Conservation (phyloP, 2,888 invertebrate genomes). For the Erebia epiphron region DNA sequence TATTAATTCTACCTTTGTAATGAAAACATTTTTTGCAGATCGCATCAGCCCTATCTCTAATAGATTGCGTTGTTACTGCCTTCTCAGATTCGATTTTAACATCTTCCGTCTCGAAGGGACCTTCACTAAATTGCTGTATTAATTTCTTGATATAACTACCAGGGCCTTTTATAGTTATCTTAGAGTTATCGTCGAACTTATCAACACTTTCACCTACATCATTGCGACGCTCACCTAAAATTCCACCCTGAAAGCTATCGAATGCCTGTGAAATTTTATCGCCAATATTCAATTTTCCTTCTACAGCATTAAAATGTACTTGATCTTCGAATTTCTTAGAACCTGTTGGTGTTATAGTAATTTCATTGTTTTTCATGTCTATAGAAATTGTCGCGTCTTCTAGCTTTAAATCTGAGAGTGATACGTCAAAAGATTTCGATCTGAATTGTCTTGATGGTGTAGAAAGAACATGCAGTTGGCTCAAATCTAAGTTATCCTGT, state of each 20-base stretch:
- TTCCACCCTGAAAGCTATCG: conserved; percentile 69
- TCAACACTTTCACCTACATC: conserved; percentile 45
- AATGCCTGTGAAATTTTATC: conserved; percentile 65
- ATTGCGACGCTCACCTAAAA: conserved; percentile 48
- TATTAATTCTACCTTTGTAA: conserved; percentile 74
- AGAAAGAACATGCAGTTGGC: conserved; percentile 67
- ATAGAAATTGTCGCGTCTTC: conserved; percentile 73
- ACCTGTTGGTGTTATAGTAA: conserved; percentile 70
- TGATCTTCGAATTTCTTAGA: conserved; percentile 56
- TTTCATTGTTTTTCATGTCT: conserved; percentile 72
- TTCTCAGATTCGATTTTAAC: conserved; percentile 68
- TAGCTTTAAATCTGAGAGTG: conserved; percentile 62
- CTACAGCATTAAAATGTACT: conserved; percentile 57
- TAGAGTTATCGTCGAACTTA: conserved; percentile 53
- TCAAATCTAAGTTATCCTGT: conserved; percentile 59
- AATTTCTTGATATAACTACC: conserved; percentile 77
- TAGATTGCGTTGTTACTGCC: conserved; percentile 60
- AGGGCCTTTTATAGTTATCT: conserved; percentile 71
- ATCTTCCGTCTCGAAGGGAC: conserved; percentile 69
- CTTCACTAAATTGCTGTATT: conserved; percentile 79
- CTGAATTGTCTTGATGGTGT: conserved; percentile 72
- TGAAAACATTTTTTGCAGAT: conserved; percentile 80
- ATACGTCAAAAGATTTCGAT: conserved; percentile 83
- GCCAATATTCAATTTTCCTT: conserved; percentile 68
- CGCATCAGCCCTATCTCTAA: conserved; percentile 74